These are phyloP conservation scores for Trogon surrucura DNA, from an alignment of 2,113 vertebrate species.

Conservation along the genomic window DNA sequence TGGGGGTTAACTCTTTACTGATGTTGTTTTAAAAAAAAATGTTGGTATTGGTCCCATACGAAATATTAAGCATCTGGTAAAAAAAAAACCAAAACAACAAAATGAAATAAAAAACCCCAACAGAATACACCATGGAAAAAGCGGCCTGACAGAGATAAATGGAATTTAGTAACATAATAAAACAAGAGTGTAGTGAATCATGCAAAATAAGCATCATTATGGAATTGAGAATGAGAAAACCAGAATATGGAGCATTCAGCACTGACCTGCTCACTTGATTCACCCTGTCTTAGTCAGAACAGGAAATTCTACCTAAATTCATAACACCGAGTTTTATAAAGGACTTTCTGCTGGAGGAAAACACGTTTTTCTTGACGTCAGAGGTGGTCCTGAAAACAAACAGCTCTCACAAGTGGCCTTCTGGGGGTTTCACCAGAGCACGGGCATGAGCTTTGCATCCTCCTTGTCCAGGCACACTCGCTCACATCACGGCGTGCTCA, in stretches of 20 bases:
- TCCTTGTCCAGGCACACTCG: not conserved
- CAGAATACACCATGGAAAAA: not conserved
- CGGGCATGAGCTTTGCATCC: not conserved
- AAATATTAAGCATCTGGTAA: not conserved
- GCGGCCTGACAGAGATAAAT: not conserved
- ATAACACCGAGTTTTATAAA: not conserved
- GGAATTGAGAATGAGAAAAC: not conserved
- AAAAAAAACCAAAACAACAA: not conserved
- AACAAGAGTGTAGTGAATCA: not conserved
- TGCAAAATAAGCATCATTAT: not conserved
- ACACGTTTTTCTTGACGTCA: not conserved
- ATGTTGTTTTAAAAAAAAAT: not conserved
- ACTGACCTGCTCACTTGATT: not conserved
- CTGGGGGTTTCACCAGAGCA: not conserved
- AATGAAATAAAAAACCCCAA: not conserved
- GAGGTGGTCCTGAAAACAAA: not conserved
- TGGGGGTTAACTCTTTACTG: constrained; percentile 21
- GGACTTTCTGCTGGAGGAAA: not conserved
- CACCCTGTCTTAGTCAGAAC: not conserved
- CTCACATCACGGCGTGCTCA: fast-evolving
- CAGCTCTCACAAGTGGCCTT: not conserved
- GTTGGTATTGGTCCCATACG: not conserved
- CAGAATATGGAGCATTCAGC: not conserved
- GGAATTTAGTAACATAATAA: not conserved
- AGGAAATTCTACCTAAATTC: not conserved